phyloP scores from a whole-genome alignment of 2,113 vertebrate species.

The Caretta caretta region DNA sequence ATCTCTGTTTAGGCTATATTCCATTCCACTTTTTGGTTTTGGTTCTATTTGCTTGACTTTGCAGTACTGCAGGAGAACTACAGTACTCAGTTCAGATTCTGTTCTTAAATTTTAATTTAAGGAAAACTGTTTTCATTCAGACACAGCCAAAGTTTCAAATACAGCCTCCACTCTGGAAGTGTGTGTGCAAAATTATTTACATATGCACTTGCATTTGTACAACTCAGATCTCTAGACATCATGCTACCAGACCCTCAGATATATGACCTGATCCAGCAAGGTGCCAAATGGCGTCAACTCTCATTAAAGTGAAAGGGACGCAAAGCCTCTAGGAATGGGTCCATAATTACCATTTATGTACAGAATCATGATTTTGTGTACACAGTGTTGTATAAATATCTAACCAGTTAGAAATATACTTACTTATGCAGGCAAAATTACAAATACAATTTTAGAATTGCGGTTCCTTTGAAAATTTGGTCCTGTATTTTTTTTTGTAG shows the following conservation, averaged over 20 bases:
- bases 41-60: conserved; percentile 6
- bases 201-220: conserved; percentile 42
- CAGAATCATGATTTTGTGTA: neutral
- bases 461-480: conserved; percentile 37
- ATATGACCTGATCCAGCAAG: conserved; percentile 36
- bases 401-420: neutral
- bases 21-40: neutral
- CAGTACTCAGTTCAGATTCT: neutral
- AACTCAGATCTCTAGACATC: conserved; percentile 44
- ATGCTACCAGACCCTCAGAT: conserved; percentile 41
- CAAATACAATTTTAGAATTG: conserved; percentile 33
- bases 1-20: neutral
- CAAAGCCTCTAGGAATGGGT: neutral
- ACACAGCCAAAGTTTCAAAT: neutral
- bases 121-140: neutral
- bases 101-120: neutral
- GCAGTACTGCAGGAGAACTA: conserved; percentile 20
- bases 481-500: neutral
- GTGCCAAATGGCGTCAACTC: conserved; percentile 9
- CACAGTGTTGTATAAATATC: neutral
- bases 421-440: neutral
- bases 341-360: neutral
- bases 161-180: neutral
- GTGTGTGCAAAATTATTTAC: conserved; percentile 34
- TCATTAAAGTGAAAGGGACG: conserved; percentile 36